Evolutionary conservation across 2,113 vertebrate genomes (phyloP).

Genomic region (Caloenas nicobarica): DNA sequence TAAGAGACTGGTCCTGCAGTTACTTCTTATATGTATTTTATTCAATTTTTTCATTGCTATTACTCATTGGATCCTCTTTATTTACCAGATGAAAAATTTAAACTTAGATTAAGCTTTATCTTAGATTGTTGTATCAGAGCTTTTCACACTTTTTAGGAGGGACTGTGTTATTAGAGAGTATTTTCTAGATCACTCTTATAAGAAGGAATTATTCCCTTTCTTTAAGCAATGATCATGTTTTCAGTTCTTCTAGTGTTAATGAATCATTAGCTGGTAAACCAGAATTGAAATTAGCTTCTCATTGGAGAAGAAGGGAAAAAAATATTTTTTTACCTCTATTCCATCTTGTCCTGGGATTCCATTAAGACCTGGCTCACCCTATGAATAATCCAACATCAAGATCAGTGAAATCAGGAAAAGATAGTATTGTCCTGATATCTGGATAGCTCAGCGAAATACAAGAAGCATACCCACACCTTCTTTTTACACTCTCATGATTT

Average conservation of each 20-base stretch:
- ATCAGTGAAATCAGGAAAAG: not conserved
- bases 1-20: not conserved
- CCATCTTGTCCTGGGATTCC: conserved; percentile 86
- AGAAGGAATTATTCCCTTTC: not conserved
- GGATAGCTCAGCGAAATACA: not conserved
- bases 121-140: not conserved
- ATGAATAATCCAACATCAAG: not conserved
- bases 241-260: not conserved
- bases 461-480: not conserved
- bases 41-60: not conserved
- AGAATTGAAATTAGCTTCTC: not conserved
- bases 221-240: not conserved
- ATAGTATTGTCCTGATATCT: not conserved
- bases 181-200: not conserved
- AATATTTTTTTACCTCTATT: conserved; percentile 75
- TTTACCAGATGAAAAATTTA: not conserved
- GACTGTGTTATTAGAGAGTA: not conserved
- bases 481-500: not conserved
- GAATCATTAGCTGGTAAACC: not conserved
- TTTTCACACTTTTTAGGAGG: not conserved
- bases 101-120: not conserved
- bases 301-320: not conserved
- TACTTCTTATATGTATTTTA: not conserved
- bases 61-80: not conserved
- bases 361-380: conserved; percentile 86